Base-by-base conservation (phyloP, 1,140 invertebrate species). In the Anagrus nilaparvatae region DNA sequence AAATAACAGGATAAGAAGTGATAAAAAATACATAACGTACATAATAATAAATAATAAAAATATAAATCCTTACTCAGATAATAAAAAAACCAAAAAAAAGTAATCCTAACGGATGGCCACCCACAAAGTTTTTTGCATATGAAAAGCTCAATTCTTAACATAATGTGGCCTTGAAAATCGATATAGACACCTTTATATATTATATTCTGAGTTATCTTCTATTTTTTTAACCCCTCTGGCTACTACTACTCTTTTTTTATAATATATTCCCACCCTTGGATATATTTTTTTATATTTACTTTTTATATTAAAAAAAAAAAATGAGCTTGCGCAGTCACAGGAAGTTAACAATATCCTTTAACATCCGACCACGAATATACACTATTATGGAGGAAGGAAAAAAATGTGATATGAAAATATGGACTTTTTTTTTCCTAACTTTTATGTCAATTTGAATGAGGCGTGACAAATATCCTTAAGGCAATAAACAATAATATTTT, bases 181-280 rank as follows among this genome's bases (percentile, higher is more conserved):
- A 67, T 67, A 65, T n/a, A n/a, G n/a, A n/a, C 59, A 64, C 61
- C 61, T 66, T 67, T 67, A 67, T 67, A n/a, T n/a, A n/a, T n/a
- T n/a, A n/a, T 60, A 60, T 63, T 53, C 54, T 40, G 51, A 44
- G 55, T 59, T 56, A 60, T 60, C 65, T 62, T 59, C 65, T 69
- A 67, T 67, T 69, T 65, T 65, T 46, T 41, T 31, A 46, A 23
- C 32, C 46, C 49, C 52, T 40, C 46, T 41, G 47, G 50, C 50
- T 19, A 46, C 40, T n/a, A n/a, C n/a, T n/a, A n/a, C n/a, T n/a
- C n/a, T n/a, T n/a, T n/a, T n/a, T n/a, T n/a, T n/a, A n/a, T n/a
- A n/a, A n/a, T n/a, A 36, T 34, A 33, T 47, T 28, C 24, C 39
- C 29, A 30, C 42, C 19, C 27, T 24, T n/a, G n/a, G 7, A 10